Percentiles rank a stretch among this genome's conserved stretches.
Evolutionary conservation across 2,113 vertebrate genomes (phyloP).

Genomic region (Pterocles burchelli): DNA sequence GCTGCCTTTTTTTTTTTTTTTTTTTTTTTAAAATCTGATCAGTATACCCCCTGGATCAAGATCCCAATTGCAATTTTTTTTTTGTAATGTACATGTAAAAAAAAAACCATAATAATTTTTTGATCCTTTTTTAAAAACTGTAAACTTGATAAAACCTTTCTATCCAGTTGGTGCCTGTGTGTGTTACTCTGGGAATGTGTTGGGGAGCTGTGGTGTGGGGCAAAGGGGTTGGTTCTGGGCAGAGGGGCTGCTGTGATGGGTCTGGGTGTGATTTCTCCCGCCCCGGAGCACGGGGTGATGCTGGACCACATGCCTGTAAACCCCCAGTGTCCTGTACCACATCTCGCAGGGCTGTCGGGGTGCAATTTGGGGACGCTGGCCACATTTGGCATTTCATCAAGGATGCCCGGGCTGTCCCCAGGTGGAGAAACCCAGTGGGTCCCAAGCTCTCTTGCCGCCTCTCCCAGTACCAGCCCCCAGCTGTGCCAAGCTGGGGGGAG

Average conservation of each 20-base stretch:
- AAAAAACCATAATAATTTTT: neutral
- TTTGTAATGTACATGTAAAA: constrained; percentile 42
- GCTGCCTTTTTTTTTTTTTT: neutral
- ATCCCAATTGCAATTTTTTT: neutral
- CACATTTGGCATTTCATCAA: rapidly evolving
- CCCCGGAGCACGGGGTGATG: rapidly evolving
- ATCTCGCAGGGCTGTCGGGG: rapidly evolving
- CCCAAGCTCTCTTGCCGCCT: neutral
- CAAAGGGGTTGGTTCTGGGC: neutral
- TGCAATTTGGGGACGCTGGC: neutral
- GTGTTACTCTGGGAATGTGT: neutral
- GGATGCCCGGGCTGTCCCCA: rapidly evolving
- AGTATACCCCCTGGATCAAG: neutral
- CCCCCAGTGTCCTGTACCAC: rapidly evolving
- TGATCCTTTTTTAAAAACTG: constrained; percentile 49
- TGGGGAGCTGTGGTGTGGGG: neutral
- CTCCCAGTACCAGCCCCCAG: rapidly evolving
- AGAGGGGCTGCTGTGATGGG: neutral
- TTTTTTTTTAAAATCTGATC: neutral
- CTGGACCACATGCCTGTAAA: rapidly evolving
- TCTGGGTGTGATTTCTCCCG: neutral
- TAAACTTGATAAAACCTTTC: constrained; percentile 64
- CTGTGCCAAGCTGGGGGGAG: rapidly evolving
- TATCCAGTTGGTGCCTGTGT: neutral
- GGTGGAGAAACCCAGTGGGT: rapidly evolving